A percentile compares a stretch with the other conserved stretches of the same genome.
Conservation (phyloP, 2,797 vertebrate genomes). For the Otolemur crassicaudatus region DNA sequence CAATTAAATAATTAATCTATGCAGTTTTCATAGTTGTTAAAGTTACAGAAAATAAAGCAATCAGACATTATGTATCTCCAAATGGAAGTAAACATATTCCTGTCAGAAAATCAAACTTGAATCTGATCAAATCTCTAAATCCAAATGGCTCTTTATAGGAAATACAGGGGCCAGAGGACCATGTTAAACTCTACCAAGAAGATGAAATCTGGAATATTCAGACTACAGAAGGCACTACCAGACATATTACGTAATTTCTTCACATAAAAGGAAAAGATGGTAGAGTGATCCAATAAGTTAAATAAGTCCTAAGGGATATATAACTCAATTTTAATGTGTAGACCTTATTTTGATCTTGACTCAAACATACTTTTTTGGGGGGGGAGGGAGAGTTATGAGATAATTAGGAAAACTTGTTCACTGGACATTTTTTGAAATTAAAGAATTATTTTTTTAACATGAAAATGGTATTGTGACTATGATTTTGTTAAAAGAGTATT, state of each 20-base stretch:
- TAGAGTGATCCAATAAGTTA: neutral
- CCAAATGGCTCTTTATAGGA: neutral
- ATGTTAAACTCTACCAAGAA: neutral
- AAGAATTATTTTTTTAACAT: neutral
- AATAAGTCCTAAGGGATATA: neutral
- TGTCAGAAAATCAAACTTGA: neutral
- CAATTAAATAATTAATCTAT: neutral
- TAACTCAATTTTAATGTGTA: neutral
- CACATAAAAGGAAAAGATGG: neutral
- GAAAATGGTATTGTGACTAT: neutral
- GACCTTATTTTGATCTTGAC: neutral
- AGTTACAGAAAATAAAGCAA: neutral
- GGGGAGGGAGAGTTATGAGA: neutral
- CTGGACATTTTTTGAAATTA: neutral
- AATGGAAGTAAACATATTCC: neutral
- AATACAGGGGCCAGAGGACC: neutral
- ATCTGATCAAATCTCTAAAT: neutral
- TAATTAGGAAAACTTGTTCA: constrained; percentile 43
- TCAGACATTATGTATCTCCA: neutral
- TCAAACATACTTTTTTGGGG: neutral
- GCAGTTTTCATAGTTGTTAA: neutral
- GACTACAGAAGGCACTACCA: neutral
- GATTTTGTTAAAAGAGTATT: neutral
- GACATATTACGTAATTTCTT: neutral
- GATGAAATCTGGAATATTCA: neutral